Conservation (phyloP, 2,888 invertebrate genomes). For the Ptychoptera albimana region DNA sequence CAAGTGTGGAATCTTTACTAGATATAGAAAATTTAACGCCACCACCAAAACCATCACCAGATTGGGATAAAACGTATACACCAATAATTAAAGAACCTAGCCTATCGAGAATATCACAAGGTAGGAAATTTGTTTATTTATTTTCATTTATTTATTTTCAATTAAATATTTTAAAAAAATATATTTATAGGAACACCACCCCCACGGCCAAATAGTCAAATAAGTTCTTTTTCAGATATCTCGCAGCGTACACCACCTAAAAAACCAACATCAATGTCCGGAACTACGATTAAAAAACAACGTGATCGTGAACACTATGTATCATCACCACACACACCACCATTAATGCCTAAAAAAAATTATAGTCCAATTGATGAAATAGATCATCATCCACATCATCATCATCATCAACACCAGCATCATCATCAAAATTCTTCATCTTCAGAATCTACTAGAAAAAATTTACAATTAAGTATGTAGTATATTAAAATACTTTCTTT, state of each 20-base stretch:
- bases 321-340: slow-evolving; percentile 30
- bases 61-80: slow-evolving; percentile 13
- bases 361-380: slow-evolving; percentile 11
- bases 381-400: slow-evolving; percentile 15
- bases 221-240: slow-evolving; percentile 8
- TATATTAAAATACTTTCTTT: neutral
- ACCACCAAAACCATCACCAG: slow-evolving; percentile 14
- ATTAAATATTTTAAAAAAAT: neutral
- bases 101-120: slow-evolving; percentile 17
- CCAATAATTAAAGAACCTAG: slow-evolving; percentile 20
- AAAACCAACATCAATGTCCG: slow-evolving; percentile 20
- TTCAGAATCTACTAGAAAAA: too few species aligned
- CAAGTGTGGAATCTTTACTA: slow-evolving; percentile 34
- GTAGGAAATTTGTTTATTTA: neutral
- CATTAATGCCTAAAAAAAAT: slow-evolving; percentile 15
- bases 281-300: slow-evolving; percentile 11
- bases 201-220: slow-evolving; percentile 21
- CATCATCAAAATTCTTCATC: too few species aligned
- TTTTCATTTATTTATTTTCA: neutral
- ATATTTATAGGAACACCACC: slow-evolving; percentile 23
- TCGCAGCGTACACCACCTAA: slow-evolving; percentile 11
- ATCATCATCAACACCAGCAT: slow-evolving; percentile 16
- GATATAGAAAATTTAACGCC: slow-evolving; percentile 26
- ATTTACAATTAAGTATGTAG: too few species aligned
- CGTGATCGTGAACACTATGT: slow-evolving; percentile 9